Conservation (phyloP, 2,113 vertebrate species). For the Rhabdornis inornatus region DNA sequence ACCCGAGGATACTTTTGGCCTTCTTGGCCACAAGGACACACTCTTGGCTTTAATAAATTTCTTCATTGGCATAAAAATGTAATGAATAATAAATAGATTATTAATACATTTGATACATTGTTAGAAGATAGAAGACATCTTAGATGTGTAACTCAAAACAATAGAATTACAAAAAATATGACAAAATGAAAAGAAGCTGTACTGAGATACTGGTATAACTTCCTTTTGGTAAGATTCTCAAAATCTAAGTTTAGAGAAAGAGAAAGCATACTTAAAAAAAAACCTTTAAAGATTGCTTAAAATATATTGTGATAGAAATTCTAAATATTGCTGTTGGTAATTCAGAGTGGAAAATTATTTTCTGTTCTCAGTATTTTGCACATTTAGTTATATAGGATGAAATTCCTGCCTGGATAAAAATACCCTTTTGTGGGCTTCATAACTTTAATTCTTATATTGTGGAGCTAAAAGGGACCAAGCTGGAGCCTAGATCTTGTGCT, state of each 20-base stretch:
- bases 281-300: background rate
- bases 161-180: background rate
- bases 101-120: background rate
- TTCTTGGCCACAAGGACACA: background rate
- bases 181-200: background rate
- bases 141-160: background rate
- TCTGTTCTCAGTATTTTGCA: background rate
- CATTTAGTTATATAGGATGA: background rate
- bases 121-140: background rate
- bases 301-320: background rate
- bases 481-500: background rate
- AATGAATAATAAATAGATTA: background rate
- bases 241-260: background rate
- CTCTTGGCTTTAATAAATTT: background rate
- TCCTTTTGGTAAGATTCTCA: background rate
- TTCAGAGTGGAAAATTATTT: background rate
- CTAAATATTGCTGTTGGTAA: background rate
- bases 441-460: background rate
- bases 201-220: background rate
- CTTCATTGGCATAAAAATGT: background rate
- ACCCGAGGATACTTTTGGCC: fast-evolving
- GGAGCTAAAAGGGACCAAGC: background rate
- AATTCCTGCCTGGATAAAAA: background rate
- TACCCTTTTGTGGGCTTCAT: background rate
- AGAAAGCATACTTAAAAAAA: background rate